Conservation (phyloP, 2,888 invertebrate genomes). For the Lasioglossum leucozonium region DNA sequence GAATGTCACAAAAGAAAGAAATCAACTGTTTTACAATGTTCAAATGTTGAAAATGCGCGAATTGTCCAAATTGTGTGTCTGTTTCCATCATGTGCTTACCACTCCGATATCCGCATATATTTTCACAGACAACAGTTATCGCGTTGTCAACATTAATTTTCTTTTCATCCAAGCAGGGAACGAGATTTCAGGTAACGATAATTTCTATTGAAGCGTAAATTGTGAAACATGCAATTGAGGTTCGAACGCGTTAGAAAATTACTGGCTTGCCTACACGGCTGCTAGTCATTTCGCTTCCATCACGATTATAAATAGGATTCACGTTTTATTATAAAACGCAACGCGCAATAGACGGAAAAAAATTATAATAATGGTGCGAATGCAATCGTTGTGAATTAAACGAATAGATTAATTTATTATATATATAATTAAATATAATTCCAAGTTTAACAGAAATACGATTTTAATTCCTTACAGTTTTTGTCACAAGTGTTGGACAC, state of each 20-base stretch:
- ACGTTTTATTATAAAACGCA: constrained; percentile 67
- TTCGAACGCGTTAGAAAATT: constrained; percentile 37
- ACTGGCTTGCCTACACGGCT: constrained; percentile 28
- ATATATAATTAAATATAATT: not conserved
- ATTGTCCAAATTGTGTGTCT: not conserved
- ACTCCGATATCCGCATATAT: constrained; percentile 31
- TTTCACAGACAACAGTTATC: constrained; percentile 47
- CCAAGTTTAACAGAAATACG: not conserved
- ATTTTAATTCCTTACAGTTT: not conserved
- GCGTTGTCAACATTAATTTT: constrained; percentile 59
- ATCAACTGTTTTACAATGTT: not conserved
- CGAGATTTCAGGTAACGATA: constrained; percentile 62
- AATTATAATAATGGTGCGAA: not conserved
- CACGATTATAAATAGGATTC: constrained; percentile 72
- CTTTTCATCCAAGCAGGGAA: constrained; percentile 55
- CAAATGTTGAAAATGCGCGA: not conserved
- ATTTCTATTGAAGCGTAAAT: constrained; percentile 65
- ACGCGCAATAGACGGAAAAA: constrained; percentile 46
- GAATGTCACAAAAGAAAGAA: not conserved
- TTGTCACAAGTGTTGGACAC: not conserved
- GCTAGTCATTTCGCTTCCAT: constrained; percentile 33
- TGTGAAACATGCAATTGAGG: constrained; percentile 71
- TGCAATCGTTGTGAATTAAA: not conserved
- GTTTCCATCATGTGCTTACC: not conserved
- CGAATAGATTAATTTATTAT: not conserved